phyloP scores from a whole-genome alignment of 2,797 vertebrate species.

The Pseudomugil gertrudae region DNA sequence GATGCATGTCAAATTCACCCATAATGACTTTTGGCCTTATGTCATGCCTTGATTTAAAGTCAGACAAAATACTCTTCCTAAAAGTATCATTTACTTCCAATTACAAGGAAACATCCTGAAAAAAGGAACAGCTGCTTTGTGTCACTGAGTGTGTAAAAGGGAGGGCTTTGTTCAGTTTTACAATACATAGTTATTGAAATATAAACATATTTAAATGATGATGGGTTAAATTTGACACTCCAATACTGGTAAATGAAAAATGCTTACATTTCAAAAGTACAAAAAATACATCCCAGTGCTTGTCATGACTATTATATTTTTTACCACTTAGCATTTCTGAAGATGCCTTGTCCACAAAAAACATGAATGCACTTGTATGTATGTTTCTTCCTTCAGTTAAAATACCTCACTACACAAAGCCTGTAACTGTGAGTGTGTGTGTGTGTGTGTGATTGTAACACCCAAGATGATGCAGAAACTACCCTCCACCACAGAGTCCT shows the following conservation, averaged over 20 bases:
- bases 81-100: conserved; percentile 51
- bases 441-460: conserved; percentile 16
- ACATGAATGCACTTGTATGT: conserved; percentile 31
- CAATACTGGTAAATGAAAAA: neutral
- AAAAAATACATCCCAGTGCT: conserved; percentile 11
- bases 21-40: conserved; percentile 57
- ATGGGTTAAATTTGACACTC: conserved; percentile 21
- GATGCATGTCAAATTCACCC: conserved; percentile 54
- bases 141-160: conserved; percentile 30
- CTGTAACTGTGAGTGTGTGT: neutral
- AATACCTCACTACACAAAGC: conserved; percentile 47
- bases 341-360: conserved; percentile 10
- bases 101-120: conserved; percentile 48
- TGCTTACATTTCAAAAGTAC: conserved; percentile 9
- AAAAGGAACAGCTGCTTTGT: conserved; percentile 53
- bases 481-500: conserved; percentile 27
- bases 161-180: conserved; percentile 27
- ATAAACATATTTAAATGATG: conserved; percentile 36
- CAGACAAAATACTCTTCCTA: conserved; percentile 39
- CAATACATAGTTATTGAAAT: conserved; percentile 37
- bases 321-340: conserved; percentile 21
- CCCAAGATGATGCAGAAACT: conserved; percentile 36
- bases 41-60: conserved; percentile 43
- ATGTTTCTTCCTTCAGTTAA: conserved; percentile 36
- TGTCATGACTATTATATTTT: conserved; percentile 19